These are phyloP conservation scores for Xestia rhomboidea DNA, from an alignment of 2,888 invertebrate species.

Conservation along the genomic window DNA sequence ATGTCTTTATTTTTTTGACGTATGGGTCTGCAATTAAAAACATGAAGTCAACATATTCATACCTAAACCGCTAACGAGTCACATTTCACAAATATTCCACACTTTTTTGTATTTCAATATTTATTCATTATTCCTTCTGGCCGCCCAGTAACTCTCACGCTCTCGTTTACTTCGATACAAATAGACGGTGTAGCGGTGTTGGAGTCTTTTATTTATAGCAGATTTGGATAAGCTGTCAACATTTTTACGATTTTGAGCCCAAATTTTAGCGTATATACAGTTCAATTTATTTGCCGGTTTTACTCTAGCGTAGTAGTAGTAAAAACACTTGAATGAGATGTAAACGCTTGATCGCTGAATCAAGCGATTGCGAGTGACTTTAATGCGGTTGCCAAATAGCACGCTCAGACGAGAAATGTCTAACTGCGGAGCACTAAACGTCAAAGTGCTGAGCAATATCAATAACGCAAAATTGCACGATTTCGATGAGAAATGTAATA, in stretches of 20 bases:
- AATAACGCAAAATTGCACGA: conserved; percentile 34
- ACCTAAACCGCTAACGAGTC: no score
- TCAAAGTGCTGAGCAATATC: conserved; percentile 39
- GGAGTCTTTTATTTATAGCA: conserved; percentile 1
- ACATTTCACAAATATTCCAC: no score
- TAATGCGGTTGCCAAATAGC: conserved; percentile 43
- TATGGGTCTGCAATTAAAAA: no score
- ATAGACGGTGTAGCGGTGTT: no score
- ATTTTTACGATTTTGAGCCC: neutral
- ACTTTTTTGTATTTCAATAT: no score
- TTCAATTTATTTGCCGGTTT: conserved; percentile 10
- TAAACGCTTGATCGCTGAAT: conserved; percentile 36
- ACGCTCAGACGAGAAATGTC: conserved; percentile 19
- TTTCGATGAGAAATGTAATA: conserved; percentile 34
- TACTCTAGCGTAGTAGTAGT: conserved; percentile 1
- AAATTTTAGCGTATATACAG: neutral
- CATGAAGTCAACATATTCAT: no score
- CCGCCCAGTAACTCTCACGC: no score
- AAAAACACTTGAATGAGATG: conserved; percentile 35
- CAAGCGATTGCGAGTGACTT: conserved; percentile 45
- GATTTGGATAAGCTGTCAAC: neutral
- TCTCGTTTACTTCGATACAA: no score
- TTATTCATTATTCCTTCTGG: no score
- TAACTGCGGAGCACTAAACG: conserved; percentile 12
- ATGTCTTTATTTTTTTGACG: no score